Base-by-base conservation (phyloP, 2,888 invertebrate species). In the Glaucopsyche alexis region DNA sequence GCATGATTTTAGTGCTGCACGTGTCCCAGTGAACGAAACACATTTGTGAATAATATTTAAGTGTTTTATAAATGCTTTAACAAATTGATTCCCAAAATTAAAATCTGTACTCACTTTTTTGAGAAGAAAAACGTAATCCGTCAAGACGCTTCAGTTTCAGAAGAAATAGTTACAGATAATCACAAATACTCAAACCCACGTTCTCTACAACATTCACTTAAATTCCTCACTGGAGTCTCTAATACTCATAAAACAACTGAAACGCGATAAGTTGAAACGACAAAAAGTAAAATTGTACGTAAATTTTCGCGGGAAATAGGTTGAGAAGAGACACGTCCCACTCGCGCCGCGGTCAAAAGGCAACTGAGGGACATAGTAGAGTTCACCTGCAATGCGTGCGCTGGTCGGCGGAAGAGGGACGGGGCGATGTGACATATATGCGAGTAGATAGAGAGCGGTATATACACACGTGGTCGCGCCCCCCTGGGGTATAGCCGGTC, bases 371-470 rank as follows among this genome's bases (percentile, higher is more conserved):
- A 77, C 76, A 78, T 76, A 79, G 78, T 80, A 79, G 81, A 83
- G 49, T 85, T 89, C 90, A 92, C 92, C 92, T 92, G 92, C 92
- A 92, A 87, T 92, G 91, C 92, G 92, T 90, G 90, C 89, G 92
- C 90, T 89, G 87, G 81, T 81, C 77, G 78, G 83, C 72, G 67
- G 73, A 82, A 89, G 66, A 76, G 84, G 82, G 87, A 87, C 75
- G 74, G 79, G 45, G 47, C 74, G 38, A 74, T 75, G 82, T 77
- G 52, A 69, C 16, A 73, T 70, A 69, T 70, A 71, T 6, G 38
- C 2, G n/a, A 72, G 1, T 82, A 55, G 45, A 76, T 83, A 90
- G 66, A 74, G 83, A 82, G 88, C 87, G 40, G 74, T 80, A 75
- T 66, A 72, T 66, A 80, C 86, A 89, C 92, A 92, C 92, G 92